Percentiles rank a stretch among this genome's conserved stretches.
Conservation (phyloP, 1,140 invertebrate genomes). For the Drosophila pruinosa region DNA sequence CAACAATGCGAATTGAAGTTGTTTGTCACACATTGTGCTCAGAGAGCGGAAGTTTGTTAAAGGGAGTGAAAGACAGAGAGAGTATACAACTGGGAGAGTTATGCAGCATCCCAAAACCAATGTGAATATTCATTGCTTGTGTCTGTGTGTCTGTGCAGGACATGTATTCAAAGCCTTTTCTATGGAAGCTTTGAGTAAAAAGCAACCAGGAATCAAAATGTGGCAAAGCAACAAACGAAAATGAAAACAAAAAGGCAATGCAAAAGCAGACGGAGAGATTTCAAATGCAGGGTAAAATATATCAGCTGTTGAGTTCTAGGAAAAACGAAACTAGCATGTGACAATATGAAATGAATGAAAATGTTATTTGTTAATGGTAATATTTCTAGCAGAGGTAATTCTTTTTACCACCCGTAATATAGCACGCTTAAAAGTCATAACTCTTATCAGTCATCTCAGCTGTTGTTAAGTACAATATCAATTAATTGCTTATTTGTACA, state of each 20-base stretch:
- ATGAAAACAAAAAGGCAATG: not conserved
- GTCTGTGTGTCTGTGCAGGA: slow-evolving; percentile 36
- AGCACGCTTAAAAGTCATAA: slow-evolving; percentile 13
- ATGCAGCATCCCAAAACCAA: slow-evolving; percentile 54
- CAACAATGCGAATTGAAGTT: slow-evolving; percentile 43
- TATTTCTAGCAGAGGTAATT: not conserved
- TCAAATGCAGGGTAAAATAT: not conserved
- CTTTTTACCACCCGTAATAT: not conserved
- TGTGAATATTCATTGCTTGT: not conserved
- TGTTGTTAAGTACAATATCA: slow-evolving; percentile 52
- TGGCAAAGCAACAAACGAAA: slow-evolving; percentile 4
- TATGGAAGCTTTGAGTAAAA: slow-evolving; percentile 27
- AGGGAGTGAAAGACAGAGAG: slow-evolving; percentile 16
- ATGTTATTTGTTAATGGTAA: not conserved
- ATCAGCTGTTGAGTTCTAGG: not conserved
- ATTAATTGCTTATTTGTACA: slow-evolving; percentile 34
- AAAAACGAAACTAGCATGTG: not conserved
- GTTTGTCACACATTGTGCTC: slow-evolving; percentile 32
- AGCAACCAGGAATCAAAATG: not conserved
- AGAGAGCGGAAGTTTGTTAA: slow-evolving; percentile 18
- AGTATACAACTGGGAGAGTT: slow-evolving; percentile 57
- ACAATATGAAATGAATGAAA: not conserved
- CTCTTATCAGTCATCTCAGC: slow-evolving; percentile 49
- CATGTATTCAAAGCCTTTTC: slow-evolving; percentile 50
- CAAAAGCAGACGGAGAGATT: not conserved